A percentile compares a stretch with the other conserved stretches of the same genome.
Evolutionary conservation across 2,888 invertebrate species (phyloP).

Genomic region (Cephonodes hylas): DNA sequence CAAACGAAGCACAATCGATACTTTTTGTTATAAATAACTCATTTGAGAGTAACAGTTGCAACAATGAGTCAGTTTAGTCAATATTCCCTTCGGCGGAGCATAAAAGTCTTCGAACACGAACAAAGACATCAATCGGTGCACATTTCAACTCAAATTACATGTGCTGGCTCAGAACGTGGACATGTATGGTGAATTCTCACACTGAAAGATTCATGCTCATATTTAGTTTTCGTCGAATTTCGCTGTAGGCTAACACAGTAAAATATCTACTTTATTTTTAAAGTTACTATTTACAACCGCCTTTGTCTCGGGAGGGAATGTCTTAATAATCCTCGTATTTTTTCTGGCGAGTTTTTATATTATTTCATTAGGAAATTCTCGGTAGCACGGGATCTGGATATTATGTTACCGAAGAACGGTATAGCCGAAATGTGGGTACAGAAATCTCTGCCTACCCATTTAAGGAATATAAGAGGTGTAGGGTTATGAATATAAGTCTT

Average conservation of each 20-base stretch:
- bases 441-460: too few species aligned
- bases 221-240: slow-evolving; percentile 52
- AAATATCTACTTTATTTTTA: slow-evolving; percentile 12
- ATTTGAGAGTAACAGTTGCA: slow-evolving; percentile 17
- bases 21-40: slow-evolving; percentile 1
- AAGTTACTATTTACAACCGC: slow-evolving; percentile 6
- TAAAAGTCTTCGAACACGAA: slow-evolving; percentile 64
- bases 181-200: slow-evolving; percentile 43
- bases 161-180: slow-evolving; percentile 56
- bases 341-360: too few species aligned
- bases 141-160: slow-evolving; percentile 77
- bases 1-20: not conserved
- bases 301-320: slow-evolving; percentile 24
- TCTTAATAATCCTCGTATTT: slow-evolving; percentile 37
- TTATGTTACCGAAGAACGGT: too few species aligned
- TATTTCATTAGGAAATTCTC: too few species aligned
- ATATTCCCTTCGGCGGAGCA: slow-evolving; percentile 61
- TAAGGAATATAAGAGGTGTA: too few species aligned
- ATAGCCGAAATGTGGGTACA: slow-evolving; percentile 13
- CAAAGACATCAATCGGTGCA: slow-evolving; percentile 78
- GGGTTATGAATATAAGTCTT: too few species aligned
- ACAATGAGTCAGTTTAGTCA: slow-evolving; percentile 68
- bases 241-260: slow-evolving; percentile 48
- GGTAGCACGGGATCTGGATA: too few species aligned
- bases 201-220: slow-evolving; percentile 38